Evolutionary conservation across 2,113 vertebrate species (phyloP).

Genomic region (Xiphophorus couchianus): DNA sequence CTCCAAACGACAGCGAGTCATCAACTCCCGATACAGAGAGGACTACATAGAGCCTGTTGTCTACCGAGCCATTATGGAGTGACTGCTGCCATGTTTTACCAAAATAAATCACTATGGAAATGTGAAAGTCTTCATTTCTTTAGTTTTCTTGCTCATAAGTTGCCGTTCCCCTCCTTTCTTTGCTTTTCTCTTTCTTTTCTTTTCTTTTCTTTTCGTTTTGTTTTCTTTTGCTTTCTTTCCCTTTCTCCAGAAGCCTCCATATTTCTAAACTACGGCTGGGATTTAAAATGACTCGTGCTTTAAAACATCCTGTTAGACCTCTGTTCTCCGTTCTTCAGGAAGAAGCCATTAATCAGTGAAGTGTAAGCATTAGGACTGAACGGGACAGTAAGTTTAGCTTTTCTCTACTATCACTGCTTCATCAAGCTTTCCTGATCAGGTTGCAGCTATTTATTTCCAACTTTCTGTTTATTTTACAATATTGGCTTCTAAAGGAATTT

Average conservation of each 20-base stretch:
- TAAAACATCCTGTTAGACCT: constrained; percentile 21
- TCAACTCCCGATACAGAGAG: constrained; percentile 96
- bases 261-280: constrained; percentile 73
- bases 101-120: background rate
- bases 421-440: background rate
- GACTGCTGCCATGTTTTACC: constrained; percentile 38
- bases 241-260: constrained; percentile 46
- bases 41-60: constrained; percentile 95
- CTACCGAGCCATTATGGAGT: constrained; percentile 98
- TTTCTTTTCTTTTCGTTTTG: no score
- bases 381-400: no score
- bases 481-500: background rate
- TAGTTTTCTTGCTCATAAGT: no score
- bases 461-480: no score
- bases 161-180: no score
- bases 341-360: constrained; percentile 54
- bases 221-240: background rate
- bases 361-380: constrained; percentile 2
- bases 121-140: background rate
- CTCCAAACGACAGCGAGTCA: constrained; percentile 94
- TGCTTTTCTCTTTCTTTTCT: no score
- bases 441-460: background rate
- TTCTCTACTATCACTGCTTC: background rate
- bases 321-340: constrained; percentile 34
- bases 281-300: constrained; percentile 55